phyloP scores from a whole-genome alignment of 2,888 invertebrate species.

The Dicycla oo region DNA sequence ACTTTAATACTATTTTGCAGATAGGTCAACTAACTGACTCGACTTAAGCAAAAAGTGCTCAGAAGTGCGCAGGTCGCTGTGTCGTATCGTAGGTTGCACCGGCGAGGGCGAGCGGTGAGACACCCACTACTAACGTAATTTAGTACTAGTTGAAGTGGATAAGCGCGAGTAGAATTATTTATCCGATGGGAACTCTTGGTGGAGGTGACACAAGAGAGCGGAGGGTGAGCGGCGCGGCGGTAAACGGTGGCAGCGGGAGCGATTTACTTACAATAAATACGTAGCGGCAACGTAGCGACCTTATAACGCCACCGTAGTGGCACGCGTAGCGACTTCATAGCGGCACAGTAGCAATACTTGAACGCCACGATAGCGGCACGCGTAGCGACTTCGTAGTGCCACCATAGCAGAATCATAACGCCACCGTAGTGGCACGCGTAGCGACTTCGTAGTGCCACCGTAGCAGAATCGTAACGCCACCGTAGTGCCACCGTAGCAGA shows the following conservation, averaged over 20 bases:
- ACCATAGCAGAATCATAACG: not conserved
- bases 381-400: not conserved
- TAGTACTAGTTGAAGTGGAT: slow-evolving; percentile 79
- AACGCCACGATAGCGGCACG: not conserved
- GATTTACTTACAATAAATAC: slow-evolving; percentile 50
- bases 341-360: not conserved
- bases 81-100: slow-evolving; percentile 66
- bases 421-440: not conserved
- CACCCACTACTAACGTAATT: slow-evolving; percentile 80
- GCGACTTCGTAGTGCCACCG: not conserved
- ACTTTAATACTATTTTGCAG: slow-evolving; percentile 59
- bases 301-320: not conserved
- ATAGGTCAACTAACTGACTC: slow-evolving; percentile 60
- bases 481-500: too few relatives aligned
- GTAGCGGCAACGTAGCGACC: slow-evolving; percentile 5
- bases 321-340: slow-evolving; percentile 1
- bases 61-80: slow-evolving; percentile 59
- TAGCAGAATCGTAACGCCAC: not conserved
- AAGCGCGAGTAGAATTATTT: slow-evolving; percentile 83
- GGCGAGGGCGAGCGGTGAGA: slow-evolving; percentile 65
- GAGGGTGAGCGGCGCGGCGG: not conserved
- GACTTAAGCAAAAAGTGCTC: slow-evolving; percentile 69
- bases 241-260: slow-evolving; percentile 46
- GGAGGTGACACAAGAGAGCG: slow-evolving; percentile 64
- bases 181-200: slow-evolving; percentile 72